Evolutionary conservation across 2,797 vertebrate species (phyloP).

Genomic region (Scomberomorus guttatus): DNA sequence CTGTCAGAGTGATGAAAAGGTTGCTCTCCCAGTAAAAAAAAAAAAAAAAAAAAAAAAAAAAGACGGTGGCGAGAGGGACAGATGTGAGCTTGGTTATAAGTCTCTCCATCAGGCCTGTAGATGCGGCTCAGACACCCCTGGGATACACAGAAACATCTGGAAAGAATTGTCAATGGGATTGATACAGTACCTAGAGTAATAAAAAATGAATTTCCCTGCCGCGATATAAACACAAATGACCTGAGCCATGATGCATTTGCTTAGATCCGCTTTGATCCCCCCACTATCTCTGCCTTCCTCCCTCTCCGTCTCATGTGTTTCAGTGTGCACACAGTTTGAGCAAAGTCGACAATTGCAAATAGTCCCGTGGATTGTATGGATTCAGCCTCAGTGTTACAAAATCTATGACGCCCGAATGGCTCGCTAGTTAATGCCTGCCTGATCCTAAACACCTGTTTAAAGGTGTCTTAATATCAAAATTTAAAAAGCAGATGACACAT

Average conservation of each 20-base stretch:
- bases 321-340: slow-evolving; percentile 40
- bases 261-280: slow-evolving; percentile 70
- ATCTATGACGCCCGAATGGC: slow-evolving; percentile 15
- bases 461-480: slow-evolving; percentile 55
- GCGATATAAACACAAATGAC: slow-evolving; percentile 82
- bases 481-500: slow-evolving; percentile 55
- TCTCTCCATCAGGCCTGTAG: slow-evolving; percentile 72
- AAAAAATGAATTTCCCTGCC: slow-evolving; percentile 83
- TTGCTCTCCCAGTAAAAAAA: slow-evolving; percentile 60
- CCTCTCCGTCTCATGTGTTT: slow-evolving; percentile 28
- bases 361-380: slow-evolving; percentile 19
- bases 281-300: slow-evolving; percentile 41
- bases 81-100: slow-evolving; percentile 81
- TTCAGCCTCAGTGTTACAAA: slow-evolving; percentile 19
- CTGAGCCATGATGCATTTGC: slow-evolving; percentile 70
- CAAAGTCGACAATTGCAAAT: slow-evolving; percentile 50
- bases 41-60: slow-evolving; percentile 30
- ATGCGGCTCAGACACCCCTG: slow-evolving; percentile 77
- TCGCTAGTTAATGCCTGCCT: slow-evolving; percentile 34
- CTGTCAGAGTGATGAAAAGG: slow-evolving; percentile 82
- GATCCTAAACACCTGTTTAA: slow-evolving; percentile 62
- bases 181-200: slow-evolving; percentile 81
- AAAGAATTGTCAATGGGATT: slow-evolving; percentile 80
- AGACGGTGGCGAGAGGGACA: slow-evolving; percentile 76
- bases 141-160: slow-evolving; percentile 84